Conservation (phyloP, 2,797 vertebrate species). For the Poeciliopsis presidionis region DNA sequence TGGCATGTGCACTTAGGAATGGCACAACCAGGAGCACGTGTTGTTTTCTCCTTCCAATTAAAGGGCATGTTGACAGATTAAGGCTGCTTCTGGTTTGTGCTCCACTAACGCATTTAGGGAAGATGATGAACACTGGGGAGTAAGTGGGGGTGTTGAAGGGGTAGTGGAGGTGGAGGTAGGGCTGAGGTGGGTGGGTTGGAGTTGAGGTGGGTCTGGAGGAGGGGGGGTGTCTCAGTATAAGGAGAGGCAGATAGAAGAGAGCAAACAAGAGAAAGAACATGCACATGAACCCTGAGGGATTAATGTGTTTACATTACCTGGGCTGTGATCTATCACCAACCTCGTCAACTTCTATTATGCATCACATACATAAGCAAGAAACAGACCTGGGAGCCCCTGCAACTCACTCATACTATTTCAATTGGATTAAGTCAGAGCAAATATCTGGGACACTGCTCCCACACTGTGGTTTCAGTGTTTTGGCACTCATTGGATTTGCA, state of each 20-base stretch:
- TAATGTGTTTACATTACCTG: constrained; percentile 83
- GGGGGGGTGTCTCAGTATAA: constrained; percentile 15
- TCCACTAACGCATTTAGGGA: constrained; percentile 79
- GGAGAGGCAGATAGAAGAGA: constrained; percentile 40
- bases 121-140: constrained; percentile 66
- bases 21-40: constrained; percentile 76
- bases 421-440: constrained; percentile 76
- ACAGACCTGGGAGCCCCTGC: constrained; percentile 71
- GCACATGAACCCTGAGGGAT: constrained; percentile 76
- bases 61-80: constrained; percentile 83
- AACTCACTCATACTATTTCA: constrained; percentile 75
- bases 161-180: not conserved
- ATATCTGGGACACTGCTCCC: constrained; percentile 70
- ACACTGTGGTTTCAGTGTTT: constrained; percentile 70
- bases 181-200: not conserved
- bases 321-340: constrained; percentile 82
- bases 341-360: constrained; percentile 80
- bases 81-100: constrained; percentile 79
- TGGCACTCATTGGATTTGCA: constrained; percentile 72
- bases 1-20: constrained; percentile 80
- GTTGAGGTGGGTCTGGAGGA: constrained; percentile 12
- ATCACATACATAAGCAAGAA: constrained; percentile 76
- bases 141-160: not conserved
- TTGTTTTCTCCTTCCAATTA: constrained; percentile 81
- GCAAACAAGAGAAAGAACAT: constrained; percentile 58